These are phyloP conservation scores for Eupithecia centaureata DNA, from an alignment of 2,888 invertebrate species.

Conservation along the genomic window DNA sequence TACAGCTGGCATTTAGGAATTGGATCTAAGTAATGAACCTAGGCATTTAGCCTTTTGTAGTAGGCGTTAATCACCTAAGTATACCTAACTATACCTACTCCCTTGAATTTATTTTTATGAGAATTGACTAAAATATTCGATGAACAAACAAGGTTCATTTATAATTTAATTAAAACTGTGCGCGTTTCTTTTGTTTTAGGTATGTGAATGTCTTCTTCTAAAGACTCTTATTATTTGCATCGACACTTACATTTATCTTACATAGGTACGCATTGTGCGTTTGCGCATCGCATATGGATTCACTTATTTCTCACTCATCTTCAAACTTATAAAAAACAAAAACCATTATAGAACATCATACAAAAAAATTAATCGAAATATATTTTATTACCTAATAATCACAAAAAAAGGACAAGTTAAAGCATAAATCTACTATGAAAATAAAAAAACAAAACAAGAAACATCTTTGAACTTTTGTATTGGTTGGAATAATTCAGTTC, in stretches of 20 bases:
- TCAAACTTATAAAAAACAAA: no score
- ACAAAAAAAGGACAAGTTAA: no score
- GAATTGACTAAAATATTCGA: constrained; percentile 4
- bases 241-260: no score
- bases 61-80: constrained; percentile 29
- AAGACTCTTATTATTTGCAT: neutral
- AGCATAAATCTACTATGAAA: no score
- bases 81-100: constrained; percentile 8
- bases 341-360: neutral
- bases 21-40: constrained; percentile 32
- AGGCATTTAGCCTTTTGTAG: constrained; percentile 35
- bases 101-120: constrained; percentile 33
- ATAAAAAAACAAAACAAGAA: no score
- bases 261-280: no score
- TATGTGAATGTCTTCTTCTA: neutral
- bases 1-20: constrained; percentile 29
- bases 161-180: neutral
- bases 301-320: no score
- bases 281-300: neutral
- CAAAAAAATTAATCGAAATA: neutral
- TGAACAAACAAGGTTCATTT: neutral
- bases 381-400: no score
- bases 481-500: no score
- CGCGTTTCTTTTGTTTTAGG: no score
- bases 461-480: no score